Conservation (phyloP, 2,113 vertebrate species). For the Eubucco bourcierii region DNA sequence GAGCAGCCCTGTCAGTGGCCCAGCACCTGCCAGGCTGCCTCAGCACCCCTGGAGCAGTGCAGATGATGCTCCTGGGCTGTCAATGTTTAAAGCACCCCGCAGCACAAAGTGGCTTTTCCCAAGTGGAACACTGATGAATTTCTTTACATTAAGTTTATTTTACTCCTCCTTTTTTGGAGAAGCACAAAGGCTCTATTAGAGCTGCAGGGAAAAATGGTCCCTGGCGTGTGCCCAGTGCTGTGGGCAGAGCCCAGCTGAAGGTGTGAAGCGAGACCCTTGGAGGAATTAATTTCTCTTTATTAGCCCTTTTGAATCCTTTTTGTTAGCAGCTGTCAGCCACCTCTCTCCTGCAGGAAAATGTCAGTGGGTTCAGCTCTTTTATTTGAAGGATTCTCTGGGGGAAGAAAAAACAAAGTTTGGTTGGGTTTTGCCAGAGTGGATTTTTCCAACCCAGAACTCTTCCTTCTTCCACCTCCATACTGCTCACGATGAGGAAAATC, state of each 20-base stretch:
- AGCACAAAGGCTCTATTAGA: not conserved
- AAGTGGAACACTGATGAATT: not conserved
- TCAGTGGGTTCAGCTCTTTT: slow-evolving; percentile 77
- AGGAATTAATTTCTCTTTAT: slow-evolving; percentile 85
- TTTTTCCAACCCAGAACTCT: not conserved
- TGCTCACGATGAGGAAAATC: not conserved
- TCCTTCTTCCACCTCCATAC: not conserved
- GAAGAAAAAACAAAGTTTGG: not conserved
- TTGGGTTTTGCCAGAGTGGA: not conserved
- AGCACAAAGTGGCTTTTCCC: not conserved
- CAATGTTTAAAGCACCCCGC: not conserved
- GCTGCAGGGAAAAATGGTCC: not conserved
- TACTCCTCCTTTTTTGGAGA: too few relatives aligned
- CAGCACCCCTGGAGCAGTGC: not conserved
- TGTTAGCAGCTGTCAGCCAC: slow-evolving; percentile 80
- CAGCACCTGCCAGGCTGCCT: too few relatives aligned
- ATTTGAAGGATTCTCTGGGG: slow-evolving; percentile 54
- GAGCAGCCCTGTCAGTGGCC: too few relatives aligned
- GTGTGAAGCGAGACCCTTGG: slow-evolving; percentile 80
- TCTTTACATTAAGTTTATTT: not conserved
- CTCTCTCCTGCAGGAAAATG: slow-evolving; percentile 82
- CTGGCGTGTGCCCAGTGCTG: not conserved
- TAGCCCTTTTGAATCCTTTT: slow-evolving; percentile 82
- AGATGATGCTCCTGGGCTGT: not conserved
- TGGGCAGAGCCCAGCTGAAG: slow-evolving; percentile 58